phyloP scores from a whole-genome alignment of 2,888 invertebrate genomes.

The Andrena bucephala region DNA sequence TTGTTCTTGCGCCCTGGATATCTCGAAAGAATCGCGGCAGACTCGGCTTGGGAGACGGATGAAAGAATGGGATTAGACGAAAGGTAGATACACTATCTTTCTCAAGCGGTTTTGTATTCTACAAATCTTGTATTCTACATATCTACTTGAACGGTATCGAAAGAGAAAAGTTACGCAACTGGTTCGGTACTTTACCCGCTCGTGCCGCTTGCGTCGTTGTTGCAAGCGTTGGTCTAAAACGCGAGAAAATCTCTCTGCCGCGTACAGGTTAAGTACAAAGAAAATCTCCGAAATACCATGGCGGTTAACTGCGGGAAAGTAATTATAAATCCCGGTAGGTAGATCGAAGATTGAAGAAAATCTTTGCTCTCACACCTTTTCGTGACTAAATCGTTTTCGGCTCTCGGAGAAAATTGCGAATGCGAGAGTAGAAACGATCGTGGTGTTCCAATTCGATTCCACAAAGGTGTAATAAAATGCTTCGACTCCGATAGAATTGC shows the following conservation, averaged over 20 bases:
- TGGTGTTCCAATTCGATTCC: not conserved
- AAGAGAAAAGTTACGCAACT: slow-evolving; percentile 26
- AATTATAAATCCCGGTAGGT: slow-evolving; percentile 81
- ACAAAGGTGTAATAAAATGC: not conserved
- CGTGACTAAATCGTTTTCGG: not conserved
- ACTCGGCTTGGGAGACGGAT: no score
- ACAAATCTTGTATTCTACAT: not conserved
- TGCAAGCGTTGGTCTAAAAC: not conserved
- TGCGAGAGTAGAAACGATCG: not conserved
- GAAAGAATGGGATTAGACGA: no score
- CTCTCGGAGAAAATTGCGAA: not conserved
- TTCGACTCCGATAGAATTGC: not conserved
- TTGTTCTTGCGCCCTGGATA: no score
- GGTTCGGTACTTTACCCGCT: not conserved
- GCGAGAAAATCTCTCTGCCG: no score
- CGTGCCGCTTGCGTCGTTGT: not conserved
- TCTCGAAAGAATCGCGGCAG: no score
- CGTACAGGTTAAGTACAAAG: not conserved
- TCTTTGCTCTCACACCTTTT: not conserved
- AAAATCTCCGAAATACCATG: slow-evolving; percentile 68
- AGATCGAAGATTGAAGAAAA: not conserved
- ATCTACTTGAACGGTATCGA: not conserved
- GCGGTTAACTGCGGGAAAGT: slow-evolving; percentile 79
- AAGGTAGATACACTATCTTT: no score
- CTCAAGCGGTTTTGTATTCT: no score